Percentiles rank a stretch among this genome's conserved stretches.
These are phyloP conservation scores for Serilophus lunatus DNA, from an alignment of 2,113 vertebrate genomes.

Conservation along the genomic window DNA sequence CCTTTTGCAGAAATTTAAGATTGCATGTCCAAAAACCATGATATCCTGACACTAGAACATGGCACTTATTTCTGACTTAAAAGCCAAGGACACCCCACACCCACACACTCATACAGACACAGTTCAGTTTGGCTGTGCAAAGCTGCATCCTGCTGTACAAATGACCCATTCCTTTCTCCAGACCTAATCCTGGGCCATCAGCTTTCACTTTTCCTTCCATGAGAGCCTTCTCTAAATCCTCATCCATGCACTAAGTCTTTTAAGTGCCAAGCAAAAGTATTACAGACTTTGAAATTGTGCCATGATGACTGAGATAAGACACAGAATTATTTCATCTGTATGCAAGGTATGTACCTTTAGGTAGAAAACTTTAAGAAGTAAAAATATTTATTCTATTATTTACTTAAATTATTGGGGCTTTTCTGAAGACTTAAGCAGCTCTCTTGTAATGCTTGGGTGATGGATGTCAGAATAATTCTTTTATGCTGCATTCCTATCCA, in stretches of 20 bases:
- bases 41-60: background rate
- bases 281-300: background rate
- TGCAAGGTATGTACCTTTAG: background rate
- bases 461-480: background rate
- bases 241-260: background rate
- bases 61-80: background rate
- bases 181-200: background rate
- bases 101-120: fast-evolving
- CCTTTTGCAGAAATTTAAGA: background rate
- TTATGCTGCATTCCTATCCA: background rate
- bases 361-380: background rate
- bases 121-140: background rate
- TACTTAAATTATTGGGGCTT: background rate
- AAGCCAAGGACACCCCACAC: fast-evolving
- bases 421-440: background rate
- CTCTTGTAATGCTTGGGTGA: background rate
- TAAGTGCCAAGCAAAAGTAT: background rate
- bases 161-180: background rate
- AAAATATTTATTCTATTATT: background rate
- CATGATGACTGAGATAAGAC: background rate
- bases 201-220: background rate
- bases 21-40: background rate
- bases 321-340: background rate
- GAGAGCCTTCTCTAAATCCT: background rate
- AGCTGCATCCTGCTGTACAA: background rate